Evolutionary conservation across 1,140 invertebrate genomes (phyloP), one percentile per base, ranked within the genome.

Genomic region (Polyergus mexicanus): DNA sequence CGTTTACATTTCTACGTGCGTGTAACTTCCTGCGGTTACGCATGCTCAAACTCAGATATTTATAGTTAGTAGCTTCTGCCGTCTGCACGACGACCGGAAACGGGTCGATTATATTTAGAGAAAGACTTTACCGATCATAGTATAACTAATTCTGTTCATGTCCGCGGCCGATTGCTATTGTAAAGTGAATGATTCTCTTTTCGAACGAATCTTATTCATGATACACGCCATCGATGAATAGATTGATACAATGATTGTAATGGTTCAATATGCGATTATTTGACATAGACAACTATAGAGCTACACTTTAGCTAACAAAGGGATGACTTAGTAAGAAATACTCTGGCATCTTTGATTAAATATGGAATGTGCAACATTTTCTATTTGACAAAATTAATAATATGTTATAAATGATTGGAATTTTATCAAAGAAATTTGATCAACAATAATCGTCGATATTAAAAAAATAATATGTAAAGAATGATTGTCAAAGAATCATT

Each of bases 21-120:
- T 56, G 83, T 72, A 85, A 35, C 72, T 89, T 89, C 72, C 87
- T 83, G 65, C 62, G 47, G 65, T 74, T 76, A 74, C 60, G 69
- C 88, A 65, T 74, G 63, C 69, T 72, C 35, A 58, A 69, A 88
- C 75, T 72, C 76, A 86, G 56, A 85, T 89, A 89, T 89, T 89
- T 89, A 89, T 89, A 89, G 88, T 89, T 86, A 68, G 77, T 77
- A 60, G 74, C 71, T 83, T 84, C 74, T 89, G 71, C 72, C 41
- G 77, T 32, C 71, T n/a, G 85, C 28, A 4, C 77, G 65, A 38
- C 75, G 80, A 83, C 90, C 89, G 90, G 90, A 91, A 90, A 87
- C 87, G 69, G 54, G 71, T 44, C 85, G 89, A 91, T 91, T 91
- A 91, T 91, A 91, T 91, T 91, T 91, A 91, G 89, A 91, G 86